A percentile compares a stretch with the other conserved stretches of the same genome.
These are phyloP conservation scores for Atractosteus spatula DNA, from an alignment of 2,113 vertebrate genomes.

Conservation along the genomic window DNA sequence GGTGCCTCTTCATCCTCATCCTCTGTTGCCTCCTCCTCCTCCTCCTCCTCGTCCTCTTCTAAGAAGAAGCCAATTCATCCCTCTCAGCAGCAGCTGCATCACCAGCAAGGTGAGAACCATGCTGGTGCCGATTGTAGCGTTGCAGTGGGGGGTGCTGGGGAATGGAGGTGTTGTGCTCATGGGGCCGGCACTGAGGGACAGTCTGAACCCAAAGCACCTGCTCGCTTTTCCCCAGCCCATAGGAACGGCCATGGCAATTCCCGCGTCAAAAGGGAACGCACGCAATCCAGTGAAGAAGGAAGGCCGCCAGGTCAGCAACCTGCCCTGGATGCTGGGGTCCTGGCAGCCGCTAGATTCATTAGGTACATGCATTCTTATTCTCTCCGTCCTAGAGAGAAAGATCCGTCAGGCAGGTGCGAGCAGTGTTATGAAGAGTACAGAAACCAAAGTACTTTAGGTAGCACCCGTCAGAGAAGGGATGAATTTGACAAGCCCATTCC, in stretches of 20 bases:
- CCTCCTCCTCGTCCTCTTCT: slow-evolving; percentile 62
- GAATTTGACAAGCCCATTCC: slow-evolving; percentile 37
- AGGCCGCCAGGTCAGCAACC: slow-evolving; percentile 59
- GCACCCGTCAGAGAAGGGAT: slow-evolving; percentile 54
- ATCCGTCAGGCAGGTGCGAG: slow-evolving; percentile 67
- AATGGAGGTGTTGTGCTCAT: slow-evolving; percentile 56
- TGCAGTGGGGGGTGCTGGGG: slow-evolving; percentile 48
- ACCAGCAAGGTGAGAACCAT: slow-evolving; percentile 90
- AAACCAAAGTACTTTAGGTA: slow-evolving; percentile 49
- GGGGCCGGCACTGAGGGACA: slow-evolving; percentile 55
- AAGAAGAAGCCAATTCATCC: slow-evolving; percentile 64
- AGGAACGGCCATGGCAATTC: slow-evolving; percentile 60
- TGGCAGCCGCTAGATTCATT: slow-evolving; percentile 76
- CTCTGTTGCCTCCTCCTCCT: slow-evolving; percentile 66
- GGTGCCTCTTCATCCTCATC: slow-evolving; percentile 60
- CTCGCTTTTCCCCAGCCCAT: slow-evolving; percentile 57
- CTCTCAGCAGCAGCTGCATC: slow-evolving; percentile 79
- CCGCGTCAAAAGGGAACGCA: slow-evolving; percentile 57
- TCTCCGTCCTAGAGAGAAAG: slow-evolving; percentile 73
- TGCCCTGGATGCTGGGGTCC: slow-evolving; percentile 54
- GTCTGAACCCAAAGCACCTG: slow-evolving; percentile 46
- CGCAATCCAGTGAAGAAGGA: slow-evolving; percentile 67
- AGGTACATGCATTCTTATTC: slow-evolving; percentile 82
- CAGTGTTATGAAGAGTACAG: slow-evolving; percentile 71
- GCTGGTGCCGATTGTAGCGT: slow-evolving; percentile 48